These are phyloP conservation scores for Premnoplex brunnescens DNA, from an alignment of 2,797 vertebrate genomes.

Conservation along the genomic window DNA sequence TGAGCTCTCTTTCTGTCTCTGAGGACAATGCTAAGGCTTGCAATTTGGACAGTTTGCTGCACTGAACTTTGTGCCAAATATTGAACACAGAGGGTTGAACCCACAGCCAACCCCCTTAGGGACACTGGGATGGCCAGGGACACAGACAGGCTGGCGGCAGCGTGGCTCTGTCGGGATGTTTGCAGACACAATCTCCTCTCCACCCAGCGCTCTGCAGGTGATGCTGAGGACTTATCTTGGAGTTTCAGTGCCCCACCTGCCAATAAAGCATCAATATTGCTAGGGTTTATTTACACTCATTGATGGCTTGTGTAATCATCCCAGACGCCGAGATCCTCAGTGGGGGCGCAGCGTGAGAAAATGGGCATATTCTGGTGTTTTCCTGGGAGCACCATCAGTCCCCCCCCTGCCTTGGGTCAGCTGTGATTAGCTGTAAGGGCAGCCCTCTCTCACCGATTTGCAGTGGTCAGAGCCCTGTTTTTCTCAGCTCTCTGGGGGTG, in stretches of 20 bases:
- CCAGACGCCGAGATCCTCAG: background rate
- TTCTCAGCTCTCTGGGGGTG: background rate
- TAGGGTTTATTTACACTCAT: background rate
- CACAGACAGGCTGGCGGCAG: background rate
- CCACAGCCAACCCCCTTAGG: background rate
- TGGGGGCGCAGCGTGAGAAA: background rate
- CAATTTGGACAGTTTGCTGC: background rate
- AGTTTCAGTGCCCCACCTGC: background rate
- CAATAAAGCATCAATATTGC: background rate
- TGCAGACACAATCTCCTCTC: background rate
- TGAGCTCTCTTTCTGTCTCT: background rate
- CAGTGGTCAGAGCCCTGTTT: background rate
- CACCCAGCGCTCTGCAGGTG: rapidly evolving
- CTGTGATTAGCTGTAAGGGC: background rate
- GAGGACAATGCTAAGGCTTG: background rate
- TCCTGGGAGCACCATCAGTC: background rate
- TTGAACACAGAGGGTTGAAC: background rate
- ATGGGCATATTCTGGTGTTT: background rate
- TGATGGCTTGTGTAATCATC: background rate
- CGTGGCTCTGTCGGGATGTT: background rate
- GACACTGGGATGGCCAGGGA: background rate
- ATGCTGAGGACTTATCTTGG: background rate
- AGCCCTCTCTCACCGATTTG: background rate
- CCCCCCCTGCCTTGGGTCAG: background rate
- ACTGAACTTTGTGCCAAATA: background rate